These are phyloP conservation scores for Mesitornis unicolor DNA, from an alignment of 2,113 vertebrate genomes.

Conservation along the genomic window DNA sequence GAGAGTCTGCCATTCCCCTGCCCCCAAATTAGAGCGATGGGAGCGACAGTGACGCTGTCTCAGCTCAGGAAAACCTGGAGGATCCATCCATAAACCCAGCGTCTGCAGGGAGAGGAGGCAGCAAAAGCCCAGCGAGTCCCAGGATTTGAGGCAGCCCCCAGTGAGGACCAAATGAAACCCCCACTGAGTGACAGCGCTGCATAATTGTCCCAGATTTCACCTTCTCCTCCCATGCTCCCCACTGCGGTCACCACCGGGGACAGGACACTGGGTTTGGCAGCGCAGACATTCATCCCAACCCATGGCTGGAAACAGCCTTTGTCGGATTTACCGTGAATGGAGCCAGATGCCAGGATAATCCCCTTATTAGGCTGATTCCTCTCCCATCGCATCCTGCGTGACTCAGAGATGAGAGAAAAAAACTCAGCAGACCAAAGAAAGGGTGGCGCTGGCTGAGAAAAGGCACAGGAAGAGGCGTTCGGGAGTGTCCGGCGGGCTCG, in stretches of 20 bases:
- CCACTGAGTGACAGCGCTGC: not conserved
- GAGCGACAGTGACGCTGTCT: not conserved
- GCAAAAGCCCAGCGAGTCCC: not conserved
- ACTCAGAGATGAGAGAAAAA: slow-evolving; percentile 6
- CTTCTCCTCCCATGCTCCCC: not conserved
- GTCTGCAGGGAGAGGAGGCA: not conserved
- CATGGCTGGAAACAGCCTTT: not conserved
- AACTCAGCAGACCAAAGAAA: slow-evolving; percentile 4
- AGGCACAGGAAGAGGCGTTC: not conserved
- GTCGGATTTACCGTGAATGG: not conserved
- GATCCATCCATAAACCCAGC: not conserved
- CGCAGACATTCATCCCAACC: not conserved
- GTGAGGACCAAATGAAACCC: not conserved
- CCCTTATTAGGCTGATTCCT: not conserved
- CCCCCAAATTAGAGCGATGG: not conserved
- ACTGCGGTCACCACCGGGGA: not conserved
- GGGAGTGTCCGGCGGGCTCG: not conserved
- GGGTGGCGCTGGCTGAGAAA: not conserved
- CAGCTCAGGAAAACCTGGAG: fast-evolving
- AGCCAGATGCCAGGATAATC: slow-evolving; percentile 35
- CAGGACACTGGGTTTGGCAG: not conserved
- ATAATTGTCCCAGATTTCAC: not conserved
- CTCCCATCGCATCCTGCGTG: not conserved
- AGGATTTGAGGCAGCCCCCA: not conserved
- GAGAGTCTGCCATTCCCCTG: not conserved